Evolutionary conservation across 2,888 invertebrate genomes (phyloP).

Genomic region (Dorcus parallelipipedus): DNA sequence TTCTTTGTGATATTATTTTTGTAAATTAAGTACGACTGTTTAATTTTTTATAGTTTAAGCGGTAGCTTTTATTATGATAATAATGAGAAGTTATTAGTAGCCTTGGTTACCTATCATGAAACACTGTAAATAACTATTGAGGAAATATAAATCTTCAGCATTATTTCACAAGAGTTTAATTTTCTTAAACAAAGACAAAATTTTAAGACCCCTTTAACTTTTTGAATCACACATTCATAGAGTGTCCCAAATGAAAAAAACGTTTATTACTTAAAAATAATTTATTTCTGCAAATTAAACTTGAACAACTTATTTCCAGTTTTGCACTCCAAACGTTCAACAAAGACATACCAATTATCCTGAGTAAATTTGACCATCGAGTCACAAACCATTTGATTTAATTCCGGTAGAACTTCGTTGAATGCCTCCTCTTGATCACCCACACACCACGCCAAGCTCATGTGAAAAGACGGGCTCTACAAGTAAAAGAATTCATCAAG

Average conservation of each 20-base stretch:
- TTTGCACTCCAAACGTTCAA: conserved; percentile 64
- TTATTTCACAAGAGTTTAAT: no score
- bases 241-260: no score
- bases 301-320: conserved; percentile 71
- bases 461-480: conserved; percentile 80
- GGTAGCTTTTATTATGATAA: no score
- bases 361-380: conserved; percentile 43
- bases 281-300: conserved; percentile 43
- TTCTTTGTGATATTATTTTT: conserved; percentile 19
- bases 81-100: no score
- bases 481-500: conserved; percentile 33
- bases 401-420: conserved; percentile 47
- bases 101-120: no score
- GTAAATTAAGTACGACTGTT: conserved; percentile 11
- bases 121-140: no score
- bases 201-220: no score
- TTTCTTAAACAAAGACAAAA: no score
- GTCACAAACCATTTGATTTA: conserved; percentile 51
- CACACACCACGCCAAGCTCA: conserved; percentile 77
- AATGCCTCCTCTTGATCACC: conserved; percentile 62
- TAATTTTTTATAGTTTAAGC: no score
- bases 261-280: no score
- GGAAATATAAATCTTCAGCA: no score
- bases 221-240: no score
- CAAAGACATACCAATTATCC: conserved; percentile 50